phyloP scores from a whole-genome alignment of 2,888 invertebrate species.

The Mermis nigrescens region DNA sequence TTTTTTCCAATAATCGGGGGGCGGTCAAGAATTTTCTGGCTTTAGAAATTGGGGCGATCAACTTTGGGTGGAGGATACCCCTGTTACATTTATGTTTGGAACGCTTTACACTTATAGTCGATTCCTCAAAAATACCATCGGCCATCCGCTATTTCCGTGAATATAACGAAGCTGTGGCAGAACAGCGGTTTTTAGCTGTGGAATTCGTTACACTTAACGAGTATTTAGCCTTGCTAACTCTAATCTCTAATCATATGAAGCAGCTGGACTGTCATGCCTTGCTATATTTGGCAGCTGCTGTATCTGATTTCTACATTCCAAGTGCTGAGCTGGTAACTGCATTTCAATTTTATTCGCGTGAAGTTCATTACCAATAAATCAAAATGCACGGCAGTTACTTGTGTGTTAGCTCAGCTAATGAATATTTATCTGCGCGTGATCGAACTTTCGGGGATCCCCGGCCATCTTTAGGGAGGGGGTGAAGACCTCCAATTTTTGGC shows the following conservation, averaged over 20 bases:
- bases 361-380: too few relatives aligned
- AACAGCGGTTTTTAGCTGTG: constrained; percentile 35
- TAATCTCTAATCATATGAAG: constrained; percentile 48
- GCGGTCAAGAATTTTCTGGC: too few relatives aligned
- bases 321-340: constrained; percentile 62
- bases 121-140: constrained; percentile 30
- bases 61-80: too few relatives aligned
- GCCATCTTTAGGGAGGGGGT: too few relatives aligned
- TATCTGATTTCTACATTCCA: constrained; percentile 94
- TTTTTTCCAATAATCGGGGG: too few relatives aligned
- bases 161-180: constrained; percentile 44
- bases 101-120: constrained; percentile 34
- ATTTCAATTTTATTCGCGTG: constrained; percentile 15
- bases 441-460: too few relatives aligned
- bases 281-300: constrained; percentile 90
- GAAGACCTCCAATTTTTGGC: too few relatives aligned
- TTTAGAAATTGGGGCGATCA: too few relatives aligned
- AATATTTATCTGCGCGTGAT: too few relatives aligned
- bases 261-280: constrained; percentile 45
- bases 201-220: constrained; percentile 51
- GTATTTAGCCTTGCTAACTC: constrained; percentile 71
- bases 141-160: constrained; percentile 29
- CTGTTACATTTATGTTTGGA: background rate
- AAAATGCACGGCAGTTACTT: too few relatives aligned
- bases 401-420: too few relatives aligned